A percentile compares a stretch with the other conserved stretches of the same genome.
Conservation (phyloP, 1,140 invertebrate species). For the Caenorhabditis brenneri region DNA sequence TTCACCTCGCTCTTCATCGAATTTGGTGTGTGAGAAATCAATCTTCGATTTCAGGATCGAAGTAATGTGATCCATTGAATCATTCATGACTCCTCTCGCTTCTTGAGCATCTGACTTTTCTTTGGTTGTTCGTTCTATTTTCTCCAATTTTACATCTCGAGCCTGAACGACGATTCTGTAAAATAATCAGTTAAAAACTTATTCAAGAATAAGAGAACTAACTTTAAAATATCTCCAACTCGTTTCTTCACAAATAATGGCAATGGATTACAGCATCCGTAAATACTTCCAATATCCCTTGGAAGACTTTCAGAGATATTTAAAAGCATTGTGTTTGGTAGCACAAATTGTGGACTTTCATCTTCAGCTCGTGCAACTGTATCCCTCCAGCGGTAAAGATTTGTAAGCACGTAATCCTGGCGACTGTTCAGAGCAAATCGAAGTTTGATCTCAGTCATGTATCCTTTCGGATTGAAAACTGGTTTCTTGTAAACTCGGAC, state of each 20-base stretch:
- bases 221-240: conserved; percentile 78
- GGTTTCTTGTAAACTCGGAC: conserved; percentile 83
- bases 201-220: neutral
- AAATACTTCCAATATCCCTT: conserved; percentile 87
- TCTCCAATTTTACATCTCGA: conserved; percentile 30
- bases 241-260: conserved; percentile 84
- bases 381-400: conserved; percentile 89
- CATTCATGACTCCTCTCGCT: conserved; percentile 9
- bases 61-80: neutral
- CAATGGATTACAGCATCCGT: conserved; percentile 90
- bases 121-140: neutral
- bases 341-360: conserved; percentile 87
- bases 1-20: conserved; percentile 44
- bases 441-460: conserved; percentile 79
- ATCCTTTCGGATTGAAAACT: conserved; percentile 78
- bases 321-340: conserved; percentile 93
- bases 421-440: conserved; percentile 82
- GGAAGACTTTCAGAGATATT: conserved; percentile 85
- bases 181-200: neutral
- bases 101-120: neutral
- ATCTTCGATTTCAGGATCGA: conserved; percentile 20
- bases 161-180: conserved; percentile 13
- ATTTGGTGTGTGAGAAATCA: conserved; percentile 47
- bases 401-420: conserved; percentile 79
- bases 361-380: conserved; percentile 83